A percentile compares a stretch with the other conserved stretches of the same genome.
These are phyloP conservation scores for Xestia xanthographa DNA, from an alignment of 2,888 invertebrate genomes.

Conservation along the genomic window DNA sequence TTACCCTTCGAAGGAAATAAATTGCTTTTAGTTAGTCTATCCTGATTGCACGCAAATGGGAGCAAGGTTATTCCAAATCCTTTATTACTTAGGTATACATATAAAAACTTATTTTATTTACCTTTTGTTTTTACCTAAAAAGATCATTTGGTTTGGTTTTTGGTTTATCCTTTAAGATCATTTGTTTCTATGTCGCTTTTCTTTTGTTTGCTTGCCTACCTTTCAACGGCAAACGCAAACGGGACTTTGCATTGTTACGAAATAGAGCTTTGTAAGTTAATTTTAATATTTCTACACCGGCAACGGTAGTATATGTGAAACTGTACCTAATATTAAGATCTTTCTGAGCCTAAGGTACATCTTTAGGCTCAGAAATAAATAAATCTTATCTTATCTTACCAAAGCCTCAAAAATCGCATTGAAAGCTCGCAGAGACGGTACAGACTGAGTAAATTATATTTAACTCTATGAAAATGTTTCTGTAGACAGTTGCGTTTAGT, in stretches of 20 bases:
- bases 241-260: no score
- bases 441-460: not conserved
- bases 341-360: no score
- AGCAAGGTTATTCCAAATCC: constrained; percentile 36
- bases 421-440: not conserved
- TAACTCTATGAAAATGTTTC: no score
- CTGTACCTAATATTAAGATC: no score
- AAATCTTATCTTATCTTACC: no score
- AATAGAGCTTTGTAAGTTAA: no score
- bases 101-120: constrained; percentile 23
- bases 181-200: constrained; percentile 12
- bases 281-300: no score
- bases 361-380: no score
- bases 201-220: not conserved
- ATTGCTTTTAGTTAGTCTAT: constrained; percentile 42
- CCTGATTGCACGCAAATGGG: constrained; percentile 42
- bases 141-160: no score
- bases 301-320: no score
- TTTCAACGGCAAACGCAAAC: not conserved
- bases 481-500: no score
- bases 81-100: not conserved
- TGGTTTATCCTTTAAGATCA: constrained; percentile 17
- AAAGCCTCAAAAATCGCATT: not conserved
- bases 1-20: constrained; percentile 33
- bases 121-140: constrained; percentile 2